phyloP scores from a whole-genome alignment of 2,888 invertebrate species.

The Cephus sareptanus region DNA sequence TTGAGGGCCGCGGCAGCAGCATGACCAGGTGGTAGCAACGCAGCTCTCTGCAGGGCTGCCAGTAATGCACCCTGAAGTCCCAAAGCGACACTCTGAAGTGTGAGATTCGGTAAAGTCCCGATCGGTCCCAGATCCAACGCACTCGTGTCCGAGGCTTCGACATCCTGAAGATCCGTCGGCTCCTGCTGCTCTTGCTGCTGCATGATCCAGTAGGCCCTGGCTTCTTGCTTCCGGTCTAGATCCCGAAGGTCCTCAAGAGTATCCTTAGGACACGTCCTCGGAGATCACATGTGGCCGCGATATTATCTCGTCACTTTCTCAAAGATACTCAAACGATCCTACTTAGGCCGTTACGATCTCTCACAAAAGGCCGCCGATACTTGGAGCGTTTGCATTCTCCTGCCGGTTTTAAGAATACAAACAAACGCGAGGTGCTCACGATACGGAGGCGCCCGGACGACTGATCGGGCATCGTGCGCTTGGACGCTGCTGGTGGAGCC shows the following conservation, averaged over 20 bases:
- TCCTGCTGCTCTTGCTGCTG: conserved; percentile 41
- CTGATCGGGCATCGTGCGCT: conserved; percentile 72
- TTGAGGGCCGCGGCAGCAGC: conserved; percentile 87
- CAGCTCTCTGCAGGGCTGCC: conserved; percentile 85
- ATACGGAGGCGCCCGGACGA: conserved; percentile 74
- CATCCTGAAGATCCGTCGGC: conserved; percentile 21
- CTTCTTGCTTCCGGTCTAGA: not conserved
- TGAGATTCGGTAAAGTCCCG: conserved; percentile 49
- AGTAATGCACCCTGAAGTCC: conserved; percentile 88
- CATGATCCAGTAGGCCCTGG: conserved; percentile 2
- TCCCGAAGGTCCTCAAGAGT: not conserved
- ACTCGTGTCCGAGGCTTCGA: conserved; percentile 4
- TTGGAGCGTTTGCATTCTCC: not conserved
- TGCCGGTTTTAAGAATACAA: conserved; percentile 27
- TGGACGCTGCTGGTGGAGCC: conserved; percentile 74
- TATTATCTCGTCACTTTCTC: conserved; percentile 9
- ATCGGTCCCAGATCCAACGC: conserved; percentile 8
- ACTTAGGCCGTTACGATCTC: not conserved
- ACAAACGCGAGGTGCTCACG: conserved; percentile 71
- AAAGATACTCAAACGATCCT: conserved; percentile 12
- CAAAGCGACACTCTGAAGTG: conserved; percentile 79
- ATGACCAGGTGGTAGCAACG: conserved; percentile 83
- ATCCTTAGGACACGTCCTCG: conserved; percentile 59
- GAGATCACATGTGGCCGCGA: conserved; percentile 67
- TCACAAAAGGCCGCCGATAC: conserved; percentile 1